Evolutionary conservation across 2,797 vertebrate genomes (phyloP), one percentile per base, ranked within the genome.

Genomic region (Limosa lapponica): DNA sequence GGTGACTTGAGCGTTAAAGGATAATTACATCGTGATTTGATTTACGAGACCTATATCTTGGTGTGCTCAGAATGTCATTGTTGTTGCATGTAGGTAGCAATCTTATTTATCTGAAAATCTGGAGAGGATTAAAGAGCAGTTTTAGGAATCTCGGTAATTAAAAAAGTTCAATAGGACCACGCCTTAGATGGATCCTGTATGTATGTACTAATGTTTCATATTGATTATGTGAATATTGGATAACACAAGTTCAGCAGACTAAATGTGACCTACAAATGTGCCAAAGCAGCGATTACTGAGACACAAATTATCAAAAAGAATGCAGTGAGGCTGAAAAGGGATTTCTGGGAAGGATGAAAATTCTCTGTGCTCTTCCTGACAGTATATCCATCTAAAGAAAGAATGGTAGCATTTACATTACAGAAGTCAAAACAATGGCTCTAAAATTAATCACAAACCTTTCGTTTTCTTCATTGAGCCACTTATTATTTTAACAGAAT

Each of bases 231-330:
- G 65, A 96, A 78, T 95, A 92, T 74, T 85, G 70, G 39, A 80
- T 94, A 96, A 92, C 79, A 74, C 19, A 81, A 86, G 49, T 89
- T 96, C 84, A 96, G 66, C 69, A 97, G 54, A 90, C 34, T 80
- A 87, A 59, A 18, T 69, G 77, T 87, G 65, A 92, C 66, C 66
- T 88, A 89, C 55, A 92, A 78, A 92, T 73, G 62, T 92, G 71
- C 18, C 88, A 90, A 95, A 94, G 30, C 25, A 96, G 61, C 20
- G 93, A 65, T 79, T 82, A 58, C 39, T 61, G 62, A 46, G 83
- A 81, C 52, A 78, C 12, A 92, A 91, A 65, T 79, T 85, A 79
- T 41, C 32, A 55, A 30, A 86, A 91, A 74, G 2, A 66, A 16
- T 83, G 23, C 52, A 62, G 19, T 46, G 82, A 74, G 14, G 30